Percentiles rank a stretch among this genome's conserved stretches.
Evolutionary conservation across 1,140 invertebrate species (phyloP).

Genomic region (Aphaenogaster rudis): DNA sequence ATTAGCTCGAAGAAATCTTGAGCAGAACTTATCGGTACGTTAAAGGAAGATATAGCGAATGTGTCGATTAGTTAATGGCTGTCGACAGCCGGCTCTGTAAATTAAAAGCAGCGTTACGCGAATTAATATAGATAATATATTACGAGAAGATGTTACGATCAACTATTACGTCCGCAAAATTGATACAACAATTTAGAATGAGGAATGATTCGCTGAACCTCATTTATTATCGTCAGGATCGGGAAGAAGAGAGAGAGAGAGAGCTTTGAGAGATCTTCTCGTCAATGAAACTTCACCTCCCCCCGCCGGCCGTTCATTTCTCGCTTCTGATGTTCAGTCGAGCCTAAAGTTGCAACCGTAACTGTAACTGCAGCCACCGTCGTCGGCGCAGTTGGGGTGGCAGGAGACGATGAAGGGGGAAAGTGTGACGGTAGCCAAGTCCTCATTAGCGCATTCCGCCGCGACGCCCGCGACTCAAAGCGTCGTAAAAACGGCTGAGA

Average conservation of each 20-base stretch:
- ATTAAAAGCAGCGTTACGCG: neutral
- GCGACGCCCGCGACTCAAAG: slow-evolving; percentile 86
- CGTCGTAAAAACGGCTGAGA: slow-evolving; percentile 87
- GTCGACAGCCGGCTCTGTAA: neutral
- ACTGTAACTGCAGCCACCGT: slow-evolving; percentile 38
- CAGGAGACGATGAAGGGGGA: slow-evolving; percentile 72
- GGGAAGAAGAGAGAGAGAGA: neutral
- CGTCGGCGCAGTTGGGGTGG: slow-evolving; percentile 65
- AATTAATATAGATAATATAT: slow-evolving; percentile 10
- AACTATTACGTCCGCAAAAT: neutral
- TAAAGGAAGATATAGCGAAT: neutral
- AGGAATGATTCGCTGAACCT: slow-evolving; percentile 9
- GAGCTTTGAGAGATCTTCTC: neutral
- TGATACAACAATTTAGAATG: neutral
- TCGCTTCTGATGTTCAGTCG: slow-evolving; percentile 45
- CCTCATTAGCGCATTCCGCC: slow-evolving; percentile 87
- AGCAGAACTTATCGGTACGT: neutral
- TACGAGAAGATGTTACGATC: neutral
- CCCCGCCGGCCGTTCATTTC: neutral
- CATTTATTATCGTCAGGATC: neutral
- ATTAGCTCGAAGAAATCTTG: neutral
- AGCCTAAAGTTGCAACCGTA: slow-evolving; percentile 60
- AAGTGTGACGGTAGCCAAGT: slow-evolving; percentile 86
- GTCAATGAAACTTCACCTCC: slow-evolving; percentile 40
- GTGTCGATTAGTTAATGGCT: neutral